A percentile compares a stretch with the other conserved stretches of the same genome.
Conservation (phyloP, 2,888 invertebrate species). For the Synergus umbraculus region DNA sequence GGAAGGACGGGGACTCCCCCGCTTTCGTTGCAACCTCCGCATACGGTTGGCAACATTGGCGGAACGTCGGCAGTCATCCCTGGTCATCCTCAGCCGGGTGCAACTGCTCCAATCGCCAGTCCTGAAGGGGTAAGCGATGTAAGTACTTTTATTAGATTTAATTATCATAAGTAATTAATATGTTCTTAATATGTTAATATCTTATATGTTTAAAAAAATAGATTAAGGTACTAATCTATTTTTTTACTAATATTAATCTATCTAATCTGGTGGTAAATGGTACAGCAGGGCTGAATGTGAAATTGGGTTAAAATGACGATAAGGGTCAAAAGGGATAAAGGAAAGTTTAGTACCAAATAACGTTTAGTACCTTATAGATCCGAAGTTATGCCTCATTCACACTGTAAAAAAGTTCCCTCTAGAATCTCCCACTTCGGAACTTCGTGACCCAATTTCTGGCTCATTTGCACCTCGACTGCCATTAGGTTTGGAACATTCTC, state of each 20-base stretch:
- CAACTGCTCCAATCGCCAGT: conserved; percentile 77
- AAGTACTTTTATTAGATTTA: conserved; percentile 58
- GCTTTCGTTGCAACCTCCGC: conserved; percentile 65
- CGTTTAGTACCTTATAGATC: background rate
- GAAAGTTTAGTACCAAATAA: no score
- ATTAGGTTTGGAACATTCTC: background rate
- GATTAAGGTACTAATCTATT: no score
- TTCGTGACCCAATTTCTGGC: background rate
- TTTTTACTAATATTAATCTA: no score
- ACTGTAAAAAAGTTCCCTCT: background rate
- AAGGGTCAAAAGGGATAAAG: no score
- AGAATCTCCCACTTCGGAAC: background rate
- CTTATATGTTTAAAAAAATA: no score
- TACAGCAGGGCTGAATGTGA: no score
- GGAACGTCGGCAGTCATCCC: conserved; percentile 63
- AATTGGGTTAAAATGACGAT: no score
- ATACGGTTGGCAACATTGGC: conserved; percentile 64
- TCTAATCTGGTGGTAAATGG: no score
- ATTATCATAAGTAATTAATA: background rate
- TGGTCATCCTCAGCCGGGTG: conserved; percentile 63
- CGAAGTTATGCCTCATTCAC: background rate
- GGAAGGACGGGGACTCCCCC: conserved; percentile 70
- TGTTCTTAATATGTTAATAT: no score
- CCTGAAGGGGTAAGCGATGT: conserved; percentile 77
- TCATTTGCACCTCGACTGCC: background rate